Conservation (phyloP, 2,113 vertebrate species). For the Nannospalax galili region DNA sequence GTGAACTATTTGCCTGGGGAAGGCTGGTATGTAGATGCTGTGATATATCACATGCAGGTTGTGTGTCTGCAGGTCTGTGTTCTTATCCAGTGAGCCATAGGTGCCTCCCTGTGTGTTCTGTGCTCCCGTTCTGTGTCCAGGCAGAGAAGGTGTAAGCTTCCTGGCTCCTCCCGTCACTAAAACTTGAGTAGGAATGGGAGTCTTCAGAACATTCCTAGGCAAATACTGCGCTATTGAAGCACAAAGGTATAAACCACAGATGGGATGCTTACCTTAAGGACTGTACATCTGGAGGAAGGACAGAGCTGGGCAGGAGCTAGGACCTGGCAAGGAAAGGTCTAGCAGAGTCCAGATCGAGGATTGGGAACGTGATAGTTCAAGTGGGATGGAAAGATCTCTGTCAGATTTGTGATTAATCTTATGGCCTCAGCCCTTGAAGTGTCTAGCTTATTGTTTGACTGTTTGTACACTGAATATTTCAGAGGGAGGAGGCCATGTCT, state of each 20-base stretch:
- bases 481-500: neutral
- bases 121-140: neutral
- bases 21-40: rapidly evolving
- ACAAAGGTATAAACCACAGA: neutral
- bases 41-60: rapidly evolving
- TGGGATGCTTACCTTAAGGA: neutral
- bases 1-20: neutral
- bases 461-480: slow-evolving; percentile 63
- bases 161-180: neutral
- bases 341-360: rapidly evolving
- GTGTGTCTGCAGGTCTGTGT: neutral
- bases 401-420: neutral
- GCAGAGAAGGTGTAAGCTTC: rapidly evolving
- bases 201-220: neutral
- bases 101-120: neutral
- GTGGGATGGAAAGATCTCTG: neutral
- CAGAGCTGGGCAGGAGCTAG: neutral
- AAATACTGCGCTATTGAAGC: neutral
- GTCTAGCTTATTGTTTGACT: slow-evolving; percentile 13
- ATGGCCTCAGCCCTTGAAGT: neutral
- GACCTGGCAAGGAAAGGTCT: neutral
- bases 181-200: neutral
- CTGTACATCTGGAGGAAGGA: neutral
- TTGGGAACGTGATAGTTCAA: neutral
- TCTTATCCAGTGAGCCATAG: neutral